Evolutionary conservation across 2,797 vertebrate species (phyloP).

Genomic region (Myioborus melanocephalus): DNA sequence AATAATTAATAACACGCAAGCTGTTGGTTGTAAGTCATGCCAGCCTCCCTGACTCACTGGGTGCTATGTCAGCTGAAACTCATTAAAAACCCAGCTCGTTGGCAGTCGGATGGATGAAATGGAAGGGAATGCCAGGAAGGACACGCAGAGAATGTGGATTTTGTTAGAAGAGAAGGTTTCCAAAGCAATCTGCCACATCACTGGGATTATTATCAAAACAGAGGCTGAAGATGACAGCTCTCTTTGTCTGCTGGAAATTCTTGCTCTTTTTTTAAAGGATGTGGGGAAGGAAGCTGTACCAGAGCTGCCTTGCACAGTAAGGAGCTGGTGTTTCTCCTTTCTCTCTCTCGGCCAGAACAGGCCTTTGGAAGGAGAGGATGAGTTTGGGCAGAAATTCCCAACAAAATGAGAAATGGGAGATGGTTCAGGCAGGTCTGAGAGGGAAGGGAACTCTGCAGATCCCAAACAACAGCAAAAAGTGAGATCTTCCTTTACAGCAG

Average conservation of each 20-base stretch:
- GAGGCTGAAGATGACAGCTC: neutral
- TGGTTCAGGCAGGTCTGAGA: neutral
- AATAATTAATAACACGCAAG: neutral
- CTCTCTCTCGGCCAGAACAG: neutral
- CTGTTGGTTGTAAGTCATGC: neutral
- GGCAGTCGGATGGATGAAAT: neutral
- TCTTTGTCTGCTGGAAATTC: neutral
- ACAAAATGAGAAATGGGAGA: neutral
- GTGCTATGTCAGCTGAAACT: neutral
- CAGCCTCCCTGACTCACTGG: neutral
- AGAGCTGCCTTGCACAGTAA: neutral
- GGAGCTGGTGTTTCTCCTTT: neutral
- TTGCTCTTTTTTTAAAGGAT: neutral
- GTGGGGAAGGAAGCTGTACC: neutral
- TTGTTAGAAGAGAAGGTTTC: neutral
- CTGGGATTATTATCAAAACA: neutral
- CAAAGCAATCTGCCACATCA: neutral
- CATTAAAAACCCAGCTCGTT: neutral
- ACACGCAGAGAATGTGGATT: neutral
- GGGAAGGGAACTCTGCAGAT: neutral
- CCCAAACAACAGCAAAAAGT: neutral
- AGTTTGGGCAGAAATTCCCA: neutral
- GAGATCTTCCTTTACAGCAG: neutral
- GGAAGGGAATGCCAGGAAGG: neutral
- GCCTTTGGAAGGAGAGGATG: neutral